Conservation (phyloP, 1,140 invertebrate species). For the Schlechtendalia chinensis region DNA sequence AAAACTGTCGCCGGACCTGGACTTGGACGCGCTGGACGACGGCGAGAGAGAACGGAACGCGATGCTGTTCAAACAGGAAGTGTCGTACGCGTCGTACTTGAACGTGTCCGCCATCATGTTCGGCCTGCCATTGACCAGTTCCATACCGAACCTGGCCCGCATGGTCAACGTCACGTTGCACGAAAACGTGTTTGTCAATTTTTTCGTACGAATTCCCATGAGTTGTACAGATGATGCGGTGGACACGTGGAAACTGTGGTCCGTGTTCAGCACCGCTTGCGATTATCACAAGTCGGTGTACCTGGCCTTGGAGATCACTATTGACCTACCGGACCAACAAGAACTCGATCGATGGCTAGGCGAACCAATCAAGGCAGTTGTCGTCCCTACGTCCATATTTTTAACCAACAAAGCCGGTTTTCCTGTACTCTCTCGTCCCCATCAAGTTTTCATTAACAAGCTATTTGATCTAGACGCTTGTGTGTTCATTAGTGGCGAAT, state of each 20-base stretch:
- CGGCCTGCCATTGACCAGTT: conserved; percentile 57
- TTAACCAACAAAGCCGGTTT: conserved; percentile 79
- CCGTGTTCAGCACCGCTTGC: conserved; percentile 73
- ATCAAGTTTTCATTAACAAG: conserved; percentile 73
- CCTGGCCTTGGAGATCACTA: conserved; percentile 66
- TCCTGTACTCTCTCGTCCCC: conserved; percentile 81
- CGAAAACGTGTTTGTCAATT: conserved; percentile 21
- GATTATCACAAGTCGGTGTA: conserved; percentile 75
- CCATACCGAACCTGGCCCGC: conserved; percentile 43
- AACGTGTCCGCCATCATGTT: conserved; percentile 76
- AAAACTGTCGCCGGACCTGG: conserved; percentile 51
- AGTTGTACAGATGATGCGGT: too few relatives aligned
- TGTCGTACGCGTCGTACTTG: conserved; percentile 78
- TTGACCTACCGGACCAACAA: conserved; percentile 67
- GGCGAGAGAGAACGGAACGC: conserved; percentile 70
- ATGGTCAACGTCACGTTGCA: conserved; percentile 52
- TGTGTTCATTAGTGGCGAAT: conserved; percentile 71
- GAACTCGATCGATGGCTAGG: conserved; percentile 85
- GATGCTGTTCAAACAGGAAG: conserved; percentile 74
- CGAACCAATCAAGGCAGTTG: conserved; percentile 82
- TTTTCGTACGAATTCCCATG: conserved; percentile 33
- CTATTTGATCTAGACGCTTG: conserved; percentile 69
- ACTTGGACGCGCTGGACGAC: conserved; percentile 61
- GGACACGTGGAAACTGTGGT: conserved; percentile 65
- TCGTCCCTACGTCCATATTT: conserved; percentile 81